These are phyloP conservation scores for Acrocyrtus sp. DNA, from an alignment of 2,888 invertebrate species.

Conservation along the genomic window DNA sequence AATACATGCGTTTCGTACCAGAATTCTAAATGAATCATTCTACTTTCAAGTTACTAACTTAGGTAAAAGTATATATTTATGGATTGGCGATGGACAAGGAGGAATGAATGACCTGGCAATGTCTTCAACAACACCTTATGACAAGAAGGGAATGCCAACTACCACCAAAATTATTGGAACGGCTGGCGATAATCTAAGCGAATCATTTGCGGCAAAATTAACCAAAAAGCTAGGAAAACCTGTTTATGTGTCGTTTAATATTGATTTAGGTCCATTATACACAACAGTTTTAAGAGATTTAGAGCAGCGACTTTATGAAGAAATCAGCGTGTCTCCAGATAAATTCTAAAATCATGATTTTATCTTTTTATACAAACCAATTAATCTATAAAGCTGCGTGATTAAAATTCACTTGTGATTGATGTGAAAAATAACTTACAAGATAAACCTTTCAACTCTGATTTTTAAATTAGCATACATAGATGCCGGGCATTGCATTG, in stretches of 20 bases:
- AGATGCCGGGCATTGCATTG: too few species aligned
- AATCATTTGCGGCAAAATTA: conserved; percentile 64
- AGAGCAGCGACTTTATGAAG: conserved; percentile 67
- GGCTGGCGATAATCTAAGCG: conserved; percentile 65
- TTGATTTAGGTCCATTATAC: conserved; percentile 65
- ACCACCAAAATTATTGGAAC: conserved; percentile 67
- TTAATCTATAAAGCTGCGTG: neutral
- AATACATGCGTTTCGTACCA: conserved; percentile 65
- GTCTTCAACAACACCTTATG: conserved; percentile 47
- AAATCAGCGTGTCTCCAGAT: conserved; percentile 67
- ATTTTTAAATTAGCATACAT: too few species aligned
- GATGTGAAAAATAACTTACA: too few species aligned
- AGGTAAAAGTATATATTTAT: conserved; percentile 67
- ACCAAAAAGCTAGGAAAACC: conserved; percentile 67
- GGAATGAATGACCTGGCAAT: conserved; percentile 46
- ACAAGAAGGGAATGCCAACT: conserved; percentile 62
- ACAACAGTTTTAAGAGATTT: conserved; percentile 63
- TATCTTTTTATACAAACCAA: neutral
- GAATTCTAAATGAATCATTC: conserved; percentile 65
- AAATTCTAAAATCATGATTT: conserved; percentile 62
- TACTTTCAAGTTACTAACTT: conserved; percentile 68
- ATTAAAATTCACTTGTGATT: neutral
- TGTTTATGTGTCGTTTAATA: conserved; percentile 69
- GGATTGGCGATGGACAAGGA: conserved; percentile 66
- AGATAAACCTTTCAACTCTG: too few species aligned